phyloP scores from a whole-genome alignment of 2,888 invertebrate genomes.

The Zootermopsis nevadensis region DNA sequence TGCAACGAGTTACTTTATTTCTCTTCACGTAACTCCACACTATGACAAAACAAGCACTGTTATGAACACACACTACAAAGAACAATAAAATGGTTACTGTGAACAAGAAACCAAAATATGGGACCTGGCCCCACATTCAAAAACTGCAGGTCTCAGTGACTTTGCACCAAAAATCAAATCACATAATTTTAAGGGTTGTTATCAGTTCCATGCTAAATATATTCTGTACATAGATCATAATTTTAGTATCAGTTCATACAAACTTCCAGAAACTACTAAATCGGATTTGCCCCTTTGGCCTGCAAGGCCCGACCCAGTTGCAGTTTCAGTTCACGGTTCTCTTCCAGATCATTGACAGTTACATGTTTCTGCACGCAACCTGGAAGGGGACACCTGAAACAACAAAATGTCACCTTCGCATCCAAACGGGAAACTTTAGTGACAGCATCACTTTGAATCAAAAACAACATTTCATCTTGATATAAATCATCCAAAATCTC shows the following conservation, averaged over 20 bases:
- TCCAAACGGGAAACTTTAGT: no score
- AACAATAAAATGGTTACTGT: no score
- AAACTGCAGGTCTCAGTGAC: no score
- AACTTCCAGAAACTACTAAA: background rate
- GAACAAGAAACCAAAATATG: no score
- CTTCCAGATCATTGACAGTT: background rate
- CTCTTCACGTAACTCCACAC: no score
- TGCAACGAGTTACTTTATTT: no score
- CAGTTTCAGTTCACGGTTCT: background rate
- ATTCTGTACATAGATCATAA: background rate
- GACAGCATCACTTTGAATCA: no score
- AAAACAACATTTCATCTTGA: no score
- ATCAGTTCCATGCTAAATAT: background rate
- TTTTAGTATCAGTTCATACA: background rate
- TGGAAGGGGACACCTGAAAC: background rate
- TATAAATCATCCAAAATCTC: no score
- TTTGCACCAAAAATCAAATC: background rate
- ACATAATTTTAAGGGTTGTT: background rate
- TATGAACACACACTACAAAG: no score
- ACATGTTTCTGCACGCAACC: background rate
- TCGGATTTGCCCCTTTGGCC: background rate
- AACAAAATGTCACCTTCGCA: background rate
- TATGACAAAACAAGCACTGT: no score
- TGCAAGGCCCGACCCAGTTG: background rate
- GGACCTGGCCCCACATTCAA: no score